These are phyloP conservation scores for Aphidoletes aphidimyza DNA, from an alignment of 2,888 invertebrate species.

Conservation along the genomic window DNA sequence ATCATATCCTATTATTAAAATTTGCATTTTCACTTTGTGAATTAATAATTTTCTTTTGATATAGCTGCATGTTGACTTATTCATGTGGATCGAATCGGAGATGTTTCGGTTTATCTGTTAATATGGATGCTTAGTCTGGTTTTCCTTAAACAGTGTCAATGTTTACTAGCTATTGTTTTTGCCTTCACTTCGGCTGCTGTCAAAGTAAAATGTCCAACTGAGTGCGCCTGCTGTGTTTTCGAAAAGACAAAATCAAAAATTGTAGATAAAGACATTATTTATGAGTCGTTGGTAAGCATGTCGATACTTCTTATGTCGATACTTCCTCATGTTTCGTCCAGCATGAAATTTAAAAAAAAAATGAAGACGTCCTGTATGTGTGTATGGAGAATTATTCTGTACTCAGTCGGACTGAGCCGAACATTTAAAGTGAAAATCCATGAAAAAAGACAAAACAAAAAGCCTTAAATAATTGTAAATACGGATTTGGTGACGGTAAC, in stretches of 20 bases:
- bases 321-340: neutral
- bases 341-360: neutral
- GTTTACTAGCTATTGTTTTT: constrained; percentile 2
- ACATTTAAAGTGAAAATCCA: constrained; percentile 29
- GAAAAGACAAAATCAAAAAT: neutral
- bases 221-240: neutral
- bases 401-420: constrained; percentile 24
- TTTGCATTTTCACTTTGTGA: no score
- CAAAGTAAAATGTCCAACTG: neutral
- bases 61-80: no score
- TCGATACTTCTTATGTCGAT: neutral
- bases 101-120: no score
- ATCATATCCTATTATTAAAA: no score
- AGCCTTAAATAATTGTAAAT: neutral
- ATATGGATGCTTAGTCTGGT: neutral
- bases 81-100: no score
- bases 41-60: no score
- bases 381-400: neutral
- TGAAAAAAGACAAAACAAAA: constrained; percentile 1
- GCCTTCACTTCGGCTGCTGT: neutral
- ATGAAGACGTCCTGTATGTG: neutral
- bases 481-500: no score
- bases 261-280: neutral
- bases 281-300: neutral
- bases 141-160: no score